Evolutionary conservation across 2,797 vertebrate genomes (phyloP), one percentile per base, ranked within the genome.

Genomic region (Epinephelus awoara): DNA sequence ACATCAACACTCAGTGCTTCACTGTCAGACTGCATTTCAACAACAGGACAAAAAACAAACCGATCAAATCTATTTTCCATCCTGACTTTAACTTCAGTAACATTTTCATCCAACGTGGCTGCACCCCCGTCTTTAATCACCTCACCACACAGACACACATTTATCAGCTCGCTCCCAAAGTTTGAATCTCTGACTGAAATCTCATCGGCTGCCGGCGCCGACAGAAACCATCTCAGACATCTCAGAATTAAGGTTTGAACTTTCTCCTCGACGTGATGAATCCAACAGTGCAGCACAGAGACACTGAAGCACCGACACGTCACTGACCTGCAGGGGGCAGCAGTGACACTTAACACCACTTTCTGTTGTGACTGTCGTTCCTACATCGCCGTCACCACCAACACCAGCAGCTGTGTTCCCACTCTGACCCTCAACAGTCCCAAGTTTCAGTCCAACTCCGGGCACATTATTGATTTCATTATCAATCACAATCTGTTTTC

Each of bases 131-230:
- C 11, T 57, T 27, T 2, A 0, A 27, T 56, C 57, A 54, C 65
- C 44, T 23, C 6, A 29, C 27, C 27, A 29, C 27, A 29, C 27
- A 29, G 27, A 34, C 34, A 34, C 1, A 34, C 34, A 2, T 34
- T 34, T 34, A 34, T 34, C 34, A 8, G 34, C 34, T 34, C 34
- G 1, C 1, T 34, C 34, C 34, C 23, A 0, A 47, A 66, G 29
- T 25, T 18, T 47, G 2, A 49, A 34, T 23, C 42, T 50, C 44
- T 17, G 76, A 23, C 21, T 17, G n/a, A 19, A 5, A 18, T n/a
- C 58, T 38, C 0, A n/a, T 34, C 55, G 58, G 76, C 80, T 68
- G 38, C 84, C 80, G 34, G 80, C 80, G 64, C 83, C 44, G 64
- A 76, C 47, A 2, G 2, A 9, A 47, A 17, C 46, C 40, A 34